Evolutionary conservation across 2,888 invertebrate genomes (phyloP), one percentile per base, ranked within the genome.

Genomic region (Lochmaea crataegi): DNA sequence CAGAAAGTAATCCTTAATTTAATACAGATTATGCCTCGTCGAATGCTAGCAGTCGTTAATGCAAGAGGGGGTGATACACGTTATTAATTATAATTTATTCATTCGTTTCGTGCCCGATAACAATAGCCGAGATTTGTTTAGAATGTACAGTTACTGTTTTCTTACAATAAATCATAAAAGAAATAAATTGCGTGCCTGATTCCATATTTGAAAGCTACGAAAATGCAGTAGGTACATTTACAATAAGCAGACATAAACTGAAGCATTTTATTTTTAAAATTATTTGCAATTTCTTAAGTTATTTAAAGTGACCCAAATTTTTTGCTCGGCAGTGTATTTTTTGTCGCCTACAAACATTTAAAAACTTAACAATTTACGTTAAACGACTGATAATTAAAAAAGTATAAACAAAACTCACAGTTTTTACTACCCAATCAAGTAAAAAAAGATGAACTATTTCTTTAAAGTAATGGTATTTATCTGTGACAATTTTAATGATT

Each of bases 1-100:
- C 75, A 79, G 71, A 79, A 75, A 72, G 76, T 76, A 60, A 79
- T 77, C 66, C 74, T 71, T 73, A 76, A 74, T 58, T 74, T 58
- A 69, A 68, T 67, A 72, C 18, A 69, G 58, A 65, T 48, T 61
- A 68, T 68, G 71, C 72, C 71, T 65, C 65, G 68, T 69, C 68
- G 57, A 75, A 32, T 65, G 2, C 4, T 41, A 53, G 53, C 65
- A 53, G 51, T 53, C 65, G n/a, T 65, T 38, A 65, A 5, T n/a
- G n/a, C n/a, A 41, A 41, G 3, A 41, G 41, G 41, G 3, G 3
- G 41, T 2, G 3, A 41, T 41, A 41, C 1, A 41, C 41, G 42
- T 42, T 11, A 42, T 42, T 42, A 42, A 12, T 42, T 42, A 42
- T 42, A 42, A 42, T 42, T 42, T 42, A 65, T 53, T 48, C 53